A percentile compares a stretch with the other conserved stretches of the same genome.
These are phyloP conservation scores for Galago senegalensis DNA, from an alignment of 2,797 vertebrate genomes.

Conservation along the genomic window DNA sequence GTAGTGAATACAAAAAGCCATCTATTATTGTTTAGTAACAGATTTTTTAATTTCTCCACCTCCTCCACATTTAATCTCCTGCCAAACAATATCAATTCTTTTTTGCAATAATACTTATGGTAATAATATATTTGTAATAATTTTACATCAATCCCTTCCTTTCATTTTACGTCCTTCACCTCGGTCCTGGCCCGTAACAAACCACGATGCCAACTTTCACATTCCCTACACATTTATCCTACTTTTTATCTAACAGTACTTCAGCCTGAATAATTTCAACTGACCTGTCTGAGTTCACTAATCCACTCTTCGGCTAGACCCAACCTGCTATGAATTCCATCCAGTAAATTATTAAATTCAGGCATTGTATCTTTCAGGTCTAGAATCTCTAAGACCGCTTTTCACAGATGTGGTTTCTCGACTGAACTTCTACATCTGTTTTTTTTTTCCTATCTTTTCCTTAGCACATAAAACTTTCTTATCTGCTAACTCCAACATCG, in stretches of 20 bases:
- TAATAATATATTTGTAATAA: background rate
- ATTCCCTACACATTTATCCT: background rate
- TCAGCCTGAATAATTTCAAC: background rate
- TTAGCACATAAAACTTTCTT: constrained; percentile 2
- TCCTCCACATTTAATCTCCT: background rate
- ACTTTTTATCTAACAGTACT: background rate
- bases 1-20: no score
- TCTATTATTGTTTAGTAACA: no score
- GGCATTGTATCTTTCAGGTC: background rate
- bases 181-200: background rate
- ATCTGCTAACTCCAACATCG: background rate
- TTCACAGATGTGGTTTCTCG: background rate
- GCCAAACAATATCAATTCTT: constrained; percentile 16
- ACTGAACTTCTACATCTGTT: background rate
- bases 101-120: background rate
- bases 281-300: background rate
- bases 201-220: background rate
- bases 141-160: constrained; percentile 7
- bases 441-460: background rate
- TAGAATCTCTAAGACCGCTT: background rate
- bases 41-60: background rate
- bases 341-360: background rate
- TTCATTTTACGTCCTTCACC: background rate
- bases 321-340: background rate
- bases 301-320: background rate